Evolutionary conservation across 2,113 vertebrate species (phyloP).

Genomic region (Tapirus terrestris): DNA sequence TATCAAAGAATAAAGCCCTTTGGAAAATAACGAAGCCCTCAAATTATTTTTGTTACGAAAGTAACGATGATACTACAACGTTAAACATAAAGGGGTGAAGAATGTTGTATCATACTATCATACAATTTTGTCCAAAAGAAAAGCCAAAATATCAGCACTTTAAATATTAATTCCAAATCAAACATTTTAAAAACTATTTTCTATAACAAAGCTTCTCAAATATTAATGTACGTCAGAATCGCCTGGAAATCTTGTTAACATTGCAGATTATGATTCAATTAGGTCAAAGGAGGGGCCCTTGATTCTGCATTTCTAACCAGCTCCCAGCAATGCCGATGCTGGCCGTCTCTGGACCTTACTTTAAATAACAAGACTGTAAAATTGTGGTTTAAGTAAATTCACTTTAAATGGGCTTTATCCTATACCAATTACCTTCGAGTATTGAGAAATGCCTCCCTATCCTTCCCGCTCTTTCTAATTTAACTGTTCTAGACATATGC

Average conservation of each 20-base stretch:
- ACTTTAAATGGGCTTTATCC: background rate
- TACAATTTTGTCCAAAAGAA: background rate
- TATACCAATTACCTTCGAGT: background rate
- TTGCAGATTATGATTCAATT: background rate
- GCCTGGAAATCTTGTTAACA: background rate
- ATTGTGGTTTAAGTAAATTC: background rate
- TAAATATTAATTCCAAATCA: constrained; percentile 21
- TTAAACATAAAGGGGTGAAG: background rate
- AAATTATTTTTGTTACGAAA: constrained; percentile 13
- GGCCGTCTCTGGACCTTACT: background rate
- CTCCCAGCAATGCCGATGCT: background rate
- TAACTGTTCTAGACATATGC: background rate
- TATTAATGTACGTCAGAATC: background rate
- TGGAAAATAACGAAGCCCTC: background rate
- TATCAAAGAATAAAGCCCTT: background rate
- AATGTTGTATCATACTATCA: background rate
- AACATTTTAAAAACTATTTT: background rate
- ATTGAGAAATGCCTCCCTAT: background rate
- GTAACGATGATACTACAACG: background rate
- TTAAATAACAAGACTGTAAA: background rate
- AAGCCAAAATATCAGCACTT: background rate
- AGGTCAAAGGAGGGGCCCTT: background rate
- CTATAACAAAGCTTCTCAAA: background rate
- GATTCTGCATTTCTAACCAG: background rate
- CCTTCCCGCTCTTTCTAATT: background rate